phyloP scores from a whole-genome alignment of 2,797 vertebrate genomes.

The Micropoecilia bifurca region DNA sequence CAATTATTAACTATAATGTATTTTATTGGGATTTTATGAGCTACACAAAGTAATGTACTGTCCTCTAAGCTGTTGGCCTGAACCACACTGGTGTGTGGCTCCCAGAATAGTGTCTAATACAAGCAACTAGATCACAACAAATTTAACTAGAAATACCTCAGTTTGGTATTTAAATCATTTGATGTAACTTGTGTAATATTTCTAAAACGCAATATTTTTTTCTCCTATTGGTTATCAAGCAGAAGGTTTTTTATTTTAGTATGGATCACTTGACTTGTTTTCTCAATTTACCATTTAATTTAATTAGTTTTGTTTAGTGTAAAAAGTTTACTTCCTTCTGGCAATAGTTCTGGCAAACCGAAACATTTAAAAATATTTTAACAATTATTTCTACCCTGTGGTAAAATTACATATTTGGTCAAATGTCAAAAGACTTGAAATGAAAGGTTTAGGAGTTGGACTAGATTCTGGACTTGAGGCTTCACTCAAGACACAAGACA shows the following conservation, averaged over 20 bases:
- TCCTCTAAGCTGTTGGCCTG: not conserved
- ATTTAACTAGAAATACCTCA: not conserved
- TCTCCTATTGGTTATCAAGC: not conserved
- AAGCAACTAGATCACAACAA: not conserved
- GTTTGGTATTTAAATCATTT: not conserved
- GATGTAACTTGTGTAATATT: not conserved
- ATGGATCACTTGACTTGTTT: not conserved
- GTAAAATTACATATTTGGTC: not conserved
- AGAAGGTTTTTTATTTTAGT: not conserved
- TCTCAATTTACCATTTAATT: no score
- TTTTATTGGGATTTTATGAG: slow-evolving; percentile 3
- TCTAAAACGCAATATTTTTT: not conserved
- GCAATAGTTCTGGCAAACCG: not conserved
- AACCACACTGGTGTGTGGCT: not conserved
- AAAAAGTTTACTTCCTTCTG: not conserved
- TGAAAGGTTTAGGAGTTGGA: not conserved
- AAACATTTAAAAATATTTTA: not conserved
- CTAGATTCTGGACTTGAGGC: not conserved
- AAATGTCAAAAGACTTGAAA: not conserved
- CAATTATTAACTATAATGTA: not conserved
- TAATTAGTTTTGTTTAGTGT: not conserved
- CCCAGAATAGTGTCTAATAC: not conserved
- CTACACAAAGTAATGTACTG: not conserved
- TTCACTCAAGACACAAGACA: not conserved
- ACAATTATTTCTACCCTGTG: not conserved